A percentile compares a stretch with the other conserved stretches of the same genome.
Evolutionary conservation across 1,140 invertebrate species (phyloP).

Genomic region (Tachypleus tridentatus): DNA sequence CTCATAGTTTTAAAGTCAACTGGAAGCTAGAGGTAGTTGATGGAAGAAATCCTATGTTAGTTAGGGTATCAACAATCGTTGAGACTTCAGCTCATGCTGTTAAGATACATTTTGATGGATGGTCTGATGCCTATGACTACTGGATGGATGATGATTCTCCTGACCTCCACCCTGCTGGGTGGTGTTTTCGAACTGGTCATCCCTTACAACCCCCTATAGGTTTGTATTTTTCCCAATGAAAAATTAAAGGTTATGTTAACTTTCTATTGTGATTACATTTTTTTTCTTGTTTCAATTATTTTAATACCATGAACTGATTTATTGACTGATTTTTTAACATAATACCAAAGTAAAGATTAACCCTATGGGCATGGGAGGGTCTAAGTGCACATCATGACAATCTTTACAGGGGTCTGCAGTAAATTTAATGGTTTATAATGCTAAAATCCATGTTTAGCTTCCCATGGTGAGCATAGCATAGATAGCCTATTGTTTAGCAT

Average conservation of each 20-base stretch:
- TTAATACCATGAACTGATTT: constrained; percentile 30
- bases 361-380: too few species aligned
- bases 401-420: too few species aligned
- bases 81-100: constrained; percentile 47
- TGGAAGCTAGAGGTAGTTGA: constrained; percentile 90
- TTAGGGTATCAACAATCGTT: constrained; percentile 71
- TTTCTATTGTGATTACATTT: constrained; percentile 41
- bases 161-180: constrained; percentile 81
- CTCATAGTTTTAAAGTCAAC: constrained; percentile 65
- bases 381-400: too few species aligned
- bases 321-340: too few species aligned
- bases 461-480: too few species aligned
- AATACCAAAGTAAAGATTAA: too few species aligned
- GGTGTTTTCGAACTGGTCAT: constrained; percentile 77
- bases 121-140: constrained; percentile 70
- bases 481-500: too few species aligned
- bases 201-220: constrained; percentile 58
- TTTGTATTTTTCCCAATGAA: background rate
- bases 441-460: too few species aligned
- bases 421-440: too few species aligned
- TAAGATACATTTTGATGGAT: constrained; percentile 81
- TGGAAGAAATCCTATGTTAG: constrained; percentile 61
- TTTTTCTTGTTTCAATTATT: constrained; percentile 37
- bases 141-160: constrained; percentile 83
- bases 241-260: too few species aligned